phyloP scores from a whole-genome alignment of 2,797 vertebrate species.

The Acomys russatus region DNA sequence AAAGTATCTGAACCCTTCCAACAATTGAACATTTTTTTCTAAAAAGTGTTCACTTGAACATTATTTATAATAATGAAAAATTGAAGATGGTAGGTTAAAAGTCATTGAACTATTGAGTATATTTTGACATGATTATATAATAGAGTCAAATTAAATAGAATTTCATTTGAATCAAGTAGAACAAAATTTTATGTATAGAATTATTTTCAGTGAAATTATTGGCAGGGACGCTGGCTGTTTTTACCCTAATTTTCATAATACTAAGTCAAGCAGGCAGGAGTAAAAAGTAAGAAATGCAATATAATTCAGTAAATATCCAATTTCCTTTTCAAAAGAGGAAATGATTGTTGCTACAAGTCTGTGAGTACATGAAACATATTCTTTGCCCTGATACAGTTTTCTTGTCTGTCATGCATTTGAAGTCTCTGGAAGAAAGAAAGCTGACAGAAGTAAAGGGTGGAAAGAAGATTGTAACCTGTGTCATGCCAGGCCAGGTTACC shows the following conservation, averaged over 20 bases:
- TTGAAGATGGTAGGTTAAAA: background rate
- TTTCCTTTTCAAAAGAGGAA: conserved; percentile 30
- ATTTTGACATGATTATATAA: conserved; percentile 8
- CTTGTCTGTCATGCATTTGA: background rate
- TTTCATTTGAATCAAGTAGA: background rate
- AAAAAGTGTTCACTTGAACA: conserved; percentile 29
- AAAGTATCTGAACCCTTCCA: conserved; percentile 12
- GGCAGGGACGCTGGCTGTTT: conserved; percentile 1
- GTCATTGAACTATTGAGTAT: conserved; percentile 11
- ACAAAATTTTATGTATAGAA: background rate
- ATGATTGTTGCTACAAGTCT: background rate
- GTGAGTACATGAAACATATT: background rate
- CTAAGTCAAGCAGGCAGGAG: conserved; percentile 40
- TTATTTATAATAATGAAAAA: conserved; percentile 57
- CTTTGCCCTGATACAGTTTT: background rate
- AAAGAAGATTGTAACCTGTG: background rate
- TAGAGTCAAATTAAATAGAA: conserved; percentile 36
- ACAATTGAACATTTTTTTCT: conserved; percentile 15
- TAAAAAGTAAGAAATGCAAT: background rate
- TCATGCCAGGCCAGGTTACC: background rate
- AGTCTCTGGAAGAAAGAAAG: background rate
- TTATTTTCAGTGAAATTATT: conserved; percentile 8
- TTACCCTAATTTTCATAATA: background rate
- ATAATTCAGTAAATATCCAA: background rate
- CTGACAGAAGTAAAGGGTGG: background rate